Evolutionary conservation across 1,140 invertebrate genomes (phyloP), one percentile per base, ranked within the genome.

Genomic region (Bathynomus jamesi): DNA sequence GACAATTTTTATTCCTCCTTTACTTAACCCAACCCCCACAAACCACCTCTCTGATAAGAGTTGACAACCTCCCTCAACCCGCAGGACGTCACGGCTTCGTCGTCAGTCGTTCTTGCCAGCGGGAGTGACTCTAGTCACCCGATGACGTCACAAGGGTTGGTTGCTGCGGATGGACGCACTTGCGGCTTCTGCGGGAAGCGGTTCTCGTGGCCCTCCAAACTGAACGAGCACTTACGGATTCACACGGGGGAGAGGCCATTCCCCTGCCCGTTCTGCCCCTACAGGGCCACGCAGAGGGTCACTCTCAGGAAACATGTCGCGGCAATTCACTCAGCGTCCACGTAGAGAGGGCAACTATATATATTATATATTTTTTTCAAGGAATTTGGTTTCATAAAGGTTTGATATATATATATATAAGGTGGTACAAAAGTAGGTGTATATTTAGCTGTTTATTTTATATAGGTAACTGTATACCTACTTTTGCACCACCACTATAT

Each of bases 241-340:
- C 74, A 76, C 31, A 76, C 74, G 2, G 74, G 74, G 17, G 74
- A 76, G 60, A 72, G 71, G 28, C 74, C 74, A 10, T 76, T 69
- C 61, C 67, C 68, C 8, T 76, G 74, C 40, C 21, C 32, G 25
- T 70, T 40, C 31, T 76, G 74, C 11, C 53, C 70, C 0, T 76
- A 76, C 53, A 68, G 74, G 31, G 74, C 74, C 53, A 67, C 67
- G 3, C 74, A 76, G 46, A 76, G 73, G 27, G 69, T 68, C 8
- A 72, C 64, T 28, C 65, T 76, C 1, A 71, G 67, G 17, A 65
- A 65, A 28, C 74, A 76, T 60, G 66, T 76, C 30, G 67, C 31
- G 17, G 11, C 46, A 3, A 27, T 68, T n/a, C 66, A 68, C 40
- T 21, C 21, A 53, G 21, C 40, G 40, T 53, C 2, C 2, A 53